Percentiles rank a stretch among this genome's conserved stretches.
phyloP scores from a whole-genome alignment of 2,888 invertebrate species.

The Cristatella mucedo region DNA sequence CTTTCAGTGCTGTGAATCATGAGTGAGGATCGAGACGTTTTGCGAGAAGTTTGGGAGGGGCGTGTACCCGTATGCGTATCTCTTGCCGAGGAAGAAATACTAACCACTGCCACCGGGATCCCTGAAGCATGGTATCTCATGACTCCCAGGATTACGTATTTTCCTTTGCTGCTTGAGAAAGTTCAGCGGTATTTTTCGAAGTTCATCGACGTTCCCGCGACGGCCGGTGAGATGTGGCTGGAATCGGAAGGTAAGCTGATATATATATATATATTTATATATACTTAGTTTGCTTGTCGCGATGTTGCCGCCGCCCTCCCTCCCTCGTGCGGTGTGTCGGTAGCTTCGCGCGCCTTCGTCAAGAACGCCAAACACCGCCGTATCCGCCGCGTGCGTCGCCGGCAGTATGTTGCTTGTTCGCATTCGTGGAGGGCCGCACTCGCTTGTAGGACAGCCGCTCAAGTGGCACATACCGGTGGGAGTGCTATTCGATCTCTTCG shows the following conservation, averaged over 20 bases:
- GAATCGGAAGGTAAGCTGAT: constrained; percentile 86
- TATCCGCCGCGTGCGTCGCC: no score
- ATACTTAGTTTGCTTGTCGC: no score
- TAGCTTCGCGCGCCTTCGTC: no score
- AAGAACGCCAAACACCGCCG: no score
- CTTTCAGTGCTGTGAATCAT: no score
- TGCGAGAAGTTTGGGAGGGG: constrained; percentile 88
- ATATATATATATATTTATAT: no score
- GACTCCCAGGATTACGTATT: constrained; percentile 80
- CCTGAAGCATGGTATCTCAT: constrained; percentile 65
- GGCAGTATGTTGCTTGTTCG: no score
- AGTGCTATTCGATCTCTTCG: constrained; percentile 70
- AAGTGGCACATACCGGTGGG: constrained; percentile 53
- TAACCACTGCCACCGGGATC: no score
- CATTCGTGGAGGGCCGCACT: no score
- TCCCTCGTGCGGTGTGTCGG: no score
- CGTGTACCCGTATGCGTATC: constrained; percentile 82
- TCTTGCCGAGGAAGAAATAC: constrained; percentile 71
- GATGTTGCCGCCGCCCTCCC: no score
- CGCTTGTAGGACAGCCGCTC: constrained; percentile 1
- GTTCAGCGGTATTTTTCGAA: constrained; percentile 68
- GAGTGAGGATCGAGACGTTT: constrained; percentile 86
- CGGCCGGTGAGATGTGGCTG: constrained; percentile 74
- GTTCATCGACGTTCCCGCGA: constrained; percentile 48
- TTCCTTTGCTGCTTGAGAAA: constrained; percentile 85